Base-by-base conservation (phyloP, 2,888 invertebrate species). In the Baccha elongata region DNA sequence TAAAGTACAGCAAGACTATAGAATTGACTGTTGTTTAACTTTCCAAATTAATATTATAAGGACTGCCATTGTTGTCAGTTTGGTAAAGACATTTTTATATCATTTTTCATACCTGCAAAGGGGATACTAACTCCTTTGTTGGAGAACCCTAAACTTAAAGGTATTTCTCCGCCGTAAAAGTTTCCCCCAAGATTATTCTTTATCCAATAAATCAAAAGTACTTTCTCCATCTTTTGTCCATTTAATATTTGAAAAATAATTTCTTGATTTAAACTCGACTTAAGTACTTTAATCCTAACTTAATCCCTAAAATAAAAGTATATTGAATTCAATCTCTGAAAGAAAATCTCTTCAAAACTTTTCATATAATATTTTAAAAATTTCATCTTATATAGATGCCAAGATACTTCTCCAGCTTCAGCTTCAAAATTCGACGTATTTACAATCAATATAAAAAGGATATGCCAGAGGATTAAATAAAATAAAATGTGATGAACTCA, bases 401-500 rank as follows among this genome's bases (percentile, higher is more conserved):
- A 15, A 21, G 37, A 48, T 29, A 26, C 6, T 4, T 29, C 17
- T 11, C 15, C 17, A 42, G 3, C 8, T n/a, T 8, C 35, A 23
- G 5, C 23, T 17, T 3, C 15, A 19, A 6, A 10, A 13, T 23
- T 35, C 50, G 52, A 40, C 8, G 26, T 10, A 46, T 55, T 40
- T 21, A 6, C 21, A 52, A 53, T 37, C 10, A 40, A 53, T 40
- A 50, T 13, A 40, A 53, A 55, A 48, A 53, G 15, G 15, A 64
- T 37, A 40, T 42, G 37, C 53, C 50, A 48, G 23, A 42, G 55
- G 71, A 64, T 71, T 64, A 71, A 26, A 58, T 11, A 15, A 32
- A 13, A 26, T 8, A 53, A 52, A 44, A 60, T 48, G 21, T n/a
- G 19, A 50, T 50, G 69, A 60, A 26, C 19, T 55, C 32, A 35